A percentile compares a stretch with the other conserved stretches of the same genome.
Evolutionary conservation across 2,888 invertebrate genomes (phyloP).

Genomic region (Agelastica alni): DNA sequence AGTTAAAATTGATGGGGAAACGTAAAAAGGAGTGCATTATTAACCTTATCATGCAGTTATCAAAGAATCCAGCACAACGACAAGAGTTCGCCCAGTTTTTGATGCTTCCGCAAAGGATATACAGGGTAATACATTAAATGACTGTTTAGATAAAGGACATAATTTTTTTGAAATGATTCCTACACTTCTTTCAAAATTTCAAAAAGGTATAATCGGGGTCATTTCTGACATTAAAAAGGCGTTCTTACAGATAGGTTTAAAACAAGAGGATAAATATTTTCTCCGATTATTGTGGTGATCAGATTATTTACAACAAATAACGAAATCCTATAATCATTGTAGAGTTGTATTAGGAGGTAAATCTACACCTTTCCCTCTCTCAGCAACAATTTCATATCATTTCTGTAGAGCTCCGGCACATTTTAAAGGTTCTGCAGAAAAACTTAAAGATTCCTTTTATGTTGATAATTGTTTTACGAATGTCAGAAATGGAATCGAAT

Average conservation of each 20-base stretch:
- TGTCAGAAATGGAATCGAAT: background rate
- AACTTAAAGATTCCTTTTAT: constrained; percentile 7
- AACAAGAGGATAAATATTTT: too few relatives aligned
- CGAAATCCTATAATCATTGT: too few relatives aligned
- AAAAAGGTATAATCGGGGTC: background rate
- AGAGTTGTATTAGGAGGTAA: too few relatives aligned
- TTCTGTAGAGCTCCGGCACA: constrained; percentile 4
- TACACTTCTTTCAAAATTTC: background rate
- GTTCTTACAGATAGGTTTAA: too few relatives aligned
- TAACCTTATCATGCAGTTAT: too few relatives aligned
- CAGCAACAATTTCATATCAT: constrained; percentile 6
- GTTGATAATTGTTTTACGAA: constrained; percentile 1
- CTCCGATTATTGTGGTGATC: too few relatives aligned
- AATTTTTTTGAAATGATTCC: background rate
- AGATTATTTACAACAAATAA: too few relatives aligned
- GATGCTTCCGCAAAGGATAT: too few relatives aligned
- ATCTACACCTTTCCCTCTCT: constrained; percentile 4
- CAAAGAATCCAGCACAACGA: too few relatives aligned
- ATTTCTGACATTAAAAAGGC: background rate
- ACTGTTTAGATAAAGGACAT: background rate
- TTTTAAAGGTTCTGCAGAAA: too few relatives aligned
- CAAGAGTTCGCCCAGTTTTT: too few relatives aligned
- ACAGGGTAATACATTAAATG: background rate
- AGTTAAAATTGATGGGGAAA: background rate
- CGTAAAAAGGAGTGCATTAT: too few relatives aligned